Evolutionary conservation across 23 tunicate species (phyloP), one percentile per base, ranked within the genome.

Genomic region (Botrylloides violaceus): DNA sequence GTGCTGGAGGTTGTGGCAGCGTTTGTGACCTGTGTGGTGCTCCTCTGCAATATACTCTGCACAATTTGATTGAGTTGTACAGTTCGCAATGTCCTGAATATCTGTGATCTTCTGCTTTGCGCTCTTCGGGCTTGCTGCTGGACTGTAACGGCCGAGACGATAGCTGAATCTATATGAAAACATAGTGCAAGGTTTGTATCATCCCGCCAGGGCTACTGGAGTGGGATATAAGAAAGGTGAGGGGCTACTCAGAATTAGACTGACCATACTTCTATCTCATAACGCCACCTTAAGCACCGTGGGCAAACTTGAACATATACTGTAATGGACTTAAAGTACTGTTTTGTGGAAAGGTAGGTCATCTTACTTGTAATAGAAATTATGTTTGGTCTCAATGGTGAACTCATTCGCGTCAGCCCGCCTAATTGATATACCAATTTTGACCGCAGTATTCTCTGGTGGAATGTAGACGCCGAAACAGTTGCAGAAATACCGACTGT

Each of bases 111-210:
- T 43, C 12, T 43, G 15, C 53, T 9, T 43, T 43, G 53, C 53
- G 15, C 53, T 43, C 53, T 43, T 43, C n/a, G n/a, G n/a, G n/a
- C n/a, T n/a, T 43, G 53, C 53, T 43, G 53, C 53, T 43, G 53
- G 15, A 43, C 53, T 43, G 53, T 15, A 43, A 15, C 53, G 15
- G 53, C 9, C 15, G 53, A 7, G 15, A 43, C 53, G 53, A 15
- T 15, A 15, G 53, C 53, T n/a, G n/a, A n/a, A n/a, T n/a, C n/a
- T n/a, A n/a, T n/a, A n/a, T n/a, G n/a, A n/a, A n/a, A n/a, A n/a
- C n/a, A n/a, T n/a, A n/a, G n/a, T n/a, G n/a, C n/a, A n/a, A n/a
- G n/a, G n/a, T n/a, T n/a, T n/a, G n/a, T n/a, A n/a, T n/a, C n/a
- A n/a, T n/a, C n/a, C n/a, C n/a, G n/a, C n/a, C n/a, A n/a, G n/a